Conservation (phyloP, 2,797 vertebrate species). For the Parauchenoglanis punctatus region DNA sequence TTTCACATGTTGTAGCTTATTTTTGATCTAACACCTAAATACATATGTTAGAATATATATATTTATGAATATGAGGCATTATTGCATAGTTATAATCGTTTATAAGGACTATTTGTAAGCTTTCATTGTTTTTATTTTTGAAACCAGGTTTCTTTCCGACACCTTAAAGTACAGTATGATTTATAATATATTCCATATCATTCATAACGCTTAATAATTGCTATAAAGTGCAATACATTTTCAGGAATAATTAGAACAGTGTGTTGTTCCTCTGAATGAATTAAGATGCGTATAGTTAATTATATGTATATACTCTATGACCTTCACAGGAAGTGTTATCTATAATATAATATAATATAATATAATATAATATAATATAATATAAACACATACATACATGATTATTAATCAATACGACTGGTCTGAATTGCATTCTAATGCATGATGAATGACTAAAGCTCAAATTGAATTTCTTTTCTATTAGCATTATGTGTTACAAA, state of each 20-base stretch:
- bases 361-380: too few relatives aligned
- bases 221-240: neutral
- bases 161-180: neutral
- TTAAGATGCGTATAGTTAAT: neutral
- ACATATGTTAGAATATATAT: neutral
- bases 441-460: too few relatives aligned
- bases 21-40: neutral
- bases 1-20: neutral
- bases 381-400: too few relatives aligned
- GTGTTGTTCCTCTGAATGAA: neutral
- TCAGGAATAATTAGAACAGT: neutral
- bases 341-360: too few relatives aligned
- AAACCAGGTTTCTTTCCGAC: neutral
- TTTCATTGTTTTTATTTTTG: too few relatives aligned
- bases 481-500: too few relatives aligned
- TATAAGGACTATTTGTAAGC: neutral
- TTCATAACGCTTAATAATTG: neutral
- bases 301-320: neutral
- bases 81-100: neutral
- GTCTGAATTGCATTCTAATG: too few relatives aligned
- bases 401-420: too few relatives aligned
- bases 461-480: too few relatives aligned
- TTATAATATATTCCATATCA: neutral
- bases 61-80: neutral
- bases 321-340: too few relatives aligned